Conservation (phyloP, 1,140 invertebrate genomes). For the Tetramorium parvispinum region DNA sequence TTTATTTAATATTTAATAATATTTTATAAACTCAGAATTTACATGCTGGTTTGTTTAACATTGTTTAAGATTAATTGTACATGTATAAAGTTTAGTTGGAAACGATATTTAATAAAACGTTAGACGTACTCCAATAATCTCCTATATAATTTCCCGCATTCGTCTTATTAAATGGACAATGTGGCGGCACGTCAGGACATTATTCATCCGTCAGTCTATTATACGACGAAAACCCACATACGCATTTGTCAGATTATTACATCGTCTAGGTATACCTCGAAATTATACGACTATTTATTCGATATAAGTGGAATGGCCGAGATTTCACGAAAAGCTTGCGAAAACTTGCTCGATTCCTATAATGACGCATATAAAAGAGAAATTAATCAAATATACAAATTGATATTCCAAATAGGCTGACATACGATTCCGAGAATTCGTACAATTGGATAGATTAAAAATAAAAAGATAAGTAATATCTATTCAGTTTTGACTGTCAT, state of each 20-base stretch:
- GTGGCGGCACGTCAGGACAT: background rate
- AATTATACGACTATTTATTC: constrained; percentile 10
- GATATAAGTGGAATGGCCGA: constrained; percentile 11
- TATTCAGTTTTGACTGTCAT: background rate
- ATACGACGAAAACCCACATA: constrained; percentile 8
- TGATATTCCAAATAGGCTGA: background rate
- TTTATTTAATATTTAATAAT: background rate
- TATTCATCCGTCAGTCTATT: constrained; percentile 24
- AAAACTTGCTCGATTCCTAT: background rate
- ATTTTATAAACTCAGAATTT: constrained; percentile 1
- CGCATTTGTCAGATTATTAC: constrained; percentile 21
- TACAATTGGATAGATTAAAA: background rate
- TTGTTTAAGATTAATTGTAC: background rate
- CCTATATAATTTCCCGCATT: constrained; percentile 5
- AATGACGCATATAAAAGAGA: background rate
- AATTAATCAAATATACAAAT: background rate
- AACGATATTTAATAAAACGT: background rate
- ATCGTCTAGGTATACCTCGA: constrained; percentile 28
- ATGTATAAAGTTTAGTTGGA: background rate
- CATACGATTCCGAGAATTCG: background rate
- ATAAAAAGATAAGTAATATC: background rate
- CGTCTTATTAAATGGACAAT: constrained; percentile 22
- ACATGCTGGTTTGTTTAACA: background rate
- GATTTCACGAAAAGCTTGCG: background rate
- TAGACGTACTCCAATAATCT: background rate